Base-by-base conservation (phyloP, 2,113 vertebrate genomes). In the Amia ocellicauda region DNA sequence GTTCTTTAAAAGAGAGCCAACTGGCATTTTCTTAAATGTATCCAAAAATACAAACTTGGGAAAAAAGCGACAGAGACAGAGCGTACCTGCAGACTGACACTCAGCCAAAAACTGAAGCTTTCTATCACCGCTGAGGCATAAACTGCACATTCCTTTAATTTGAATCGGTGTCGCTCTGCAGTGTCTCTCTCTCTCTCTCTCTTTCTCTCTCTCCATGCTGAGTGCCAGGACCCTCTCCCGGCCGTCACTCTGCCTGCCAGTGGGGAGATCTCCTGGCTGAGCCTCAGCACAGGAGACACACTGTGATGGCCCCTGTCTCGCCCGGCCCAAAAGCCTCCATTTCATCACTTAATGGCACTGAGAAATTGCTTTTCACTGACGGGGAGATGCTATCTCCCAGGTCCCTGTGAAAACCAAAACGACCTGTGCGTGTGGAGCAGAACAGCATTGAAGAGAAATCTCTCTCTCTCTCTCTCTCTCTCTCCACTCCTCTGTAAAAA, bases 341-440 rank as follows among this genome's bases (percentile, higher is more conserved):
- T 82, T 71, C 72, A 64, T 74, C 63, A 67, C 63, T 73, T 80
- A 81, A 85, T 85, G 68, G 75, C 64, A 67, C 64, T 63, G 70
- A 78, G 77, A 85, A 83, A 85, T 84, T 64, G 71, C 69, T 81
- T 84, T n/a, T 75, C 70, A 76, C 77, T 59, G 74, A 60, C 64
- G 63, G 64, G 69, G 59, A 79, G 79, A 79, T 79, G 61, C 65
- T 71, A 74, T 82, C 80, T 80, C 63, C 72, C 66, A 74, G 72
- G 69, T 78, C 67, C 74, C 69, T 72, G 63, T n/a, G n/a, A 47
- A 54, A 23, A 19, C 31, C n/a, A n/a, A 13, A 16, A n/a, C 1
- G 43, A n/a, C n/a, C 13, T 4, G 56, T 75, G 71, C 55, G 41
- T 27, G 9, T n/a, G 26, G 60, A 60, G 23, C 31, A 60, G 27